Evolutionary conservation across 1,140 invertebrate genomes (phyloP), one percentile per base, ranked within the genome.

Genomic region (Penaeus indicus): DNA sequence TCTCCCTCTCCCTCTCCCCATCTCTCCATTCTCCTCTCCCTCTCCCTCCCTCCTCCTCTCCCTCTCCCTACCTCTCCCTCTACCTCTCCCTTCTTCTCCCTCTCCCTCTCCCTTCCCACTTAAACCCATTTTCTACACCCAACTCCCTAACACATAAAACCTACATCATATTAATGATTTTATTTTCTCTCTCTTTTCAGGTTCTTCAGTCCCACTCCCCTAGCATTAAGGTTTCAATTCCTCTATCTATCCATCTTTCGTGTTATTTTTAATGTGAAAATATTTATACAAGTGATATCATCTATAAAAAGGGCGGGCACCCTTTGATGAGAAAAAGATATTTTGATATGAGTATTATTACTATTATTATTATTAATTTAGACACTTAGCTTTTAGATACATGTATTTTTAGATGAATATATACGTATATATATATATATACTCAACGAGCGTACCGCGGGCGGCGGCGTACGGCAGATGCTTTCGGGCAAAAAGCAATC

Each of bases 221-320:
- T 85, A 25, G 78, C 32, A 5, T 61, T 86, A 78, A 78, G 61
- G 22, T 77, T 78, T 42, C 62, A 77, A 22, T 21, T 19, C 42
- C 54, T 54, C 38, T 47, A 67, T 54, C 38, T 47, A 67, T 47
- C 38, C 77, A 64, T 67, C 42, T 82, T 62, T 32, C 27, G 47
- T 32, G 16, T 25, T 18, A 27, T 79, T 86, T 63, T 22, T 22
- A 47, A 32, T 32, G 32, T 2, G 13, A 5, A 32, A 8, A 7
- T 86, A 64, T 86, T 86, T 86, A 86, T 47, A 69, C 77, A 86
- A 80, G 85, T 81, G 85, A 86, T 86, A 79, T 86, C 85, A 61
- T 67, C 47, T 1, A 32, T 1, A 22, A 18, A 27, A 60, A 80
- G 85, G 85, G 85, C 77, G 77, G 85, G 77, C 62, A 79, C 77